Percentiles rank a stretch among this genome's conserved stretches.
phyloP scores from a whole-genome alignment of 2,113 vertebrate species.

The Zingel zingel region DNA sequence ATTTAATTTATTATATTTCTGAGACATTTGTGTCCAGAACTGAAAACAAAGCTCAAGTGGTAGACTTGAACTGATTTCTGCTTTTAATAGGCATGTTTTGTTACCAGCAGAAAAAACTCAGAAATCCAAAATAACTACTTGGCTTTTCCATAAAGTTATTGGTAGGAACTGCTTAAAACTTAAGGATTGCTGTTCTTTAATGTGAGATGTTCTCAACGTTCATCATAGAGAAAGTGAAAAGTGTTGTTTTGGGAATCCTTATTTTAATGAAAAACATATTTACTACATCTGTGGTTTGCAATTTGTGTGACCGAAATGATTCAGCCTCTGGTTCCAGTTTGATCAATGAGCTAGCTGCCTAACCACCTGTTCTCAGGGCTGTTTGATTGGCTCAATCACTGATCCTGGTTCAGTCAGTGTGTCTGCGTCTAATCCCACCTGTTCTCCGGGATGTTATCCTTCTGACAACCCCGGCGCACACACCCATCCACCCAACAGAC shows the following conservation, averaged over 20 bases:
- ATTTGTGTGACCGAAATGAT: background rate
- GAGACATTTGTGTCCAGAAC: background rate
- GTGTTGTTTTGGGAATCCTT: background rate
- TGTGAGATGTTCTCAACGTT: background rate
- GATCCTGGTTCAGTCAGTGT: slow-evolving; percentile 47
- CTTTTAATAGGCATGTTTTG: background rate
- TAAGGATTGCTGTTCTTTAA: background rate
- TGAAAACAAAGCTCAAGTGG: background rate
- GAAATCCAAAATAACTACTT: background rate
- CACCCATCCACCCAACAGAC: slow-evolving; percentile 24
- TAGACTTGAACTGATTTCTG: background rate
- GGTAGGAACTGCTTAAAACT: background rate
- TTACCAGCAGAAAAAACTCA: background rate
- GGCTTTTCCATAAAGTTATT: background rate
- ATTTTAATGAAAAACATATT: background rate
- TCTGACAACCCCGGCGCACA: slow-evolving; percentile 44
- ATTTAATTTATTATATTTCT: background rate
- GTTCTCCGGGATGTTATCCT: slow-evolving; percentile 76
- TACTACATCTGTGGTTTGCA: background rate
- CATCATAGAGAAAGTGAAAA: background rate
- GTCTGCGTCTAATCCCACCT: slow-evolving; percentile 79
- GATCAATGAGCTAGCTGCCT: background rate
- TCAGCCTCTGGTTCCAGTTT: background rate
- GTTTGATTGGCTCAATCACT: slow-evolving; percentile 18
- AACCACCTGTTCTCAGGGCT: slow-evolving; percentile 43